Base-by-base conservation (phyloP, 2,888 invertebrate genomes). In the Nasonovia ribisnigri region DNA sequence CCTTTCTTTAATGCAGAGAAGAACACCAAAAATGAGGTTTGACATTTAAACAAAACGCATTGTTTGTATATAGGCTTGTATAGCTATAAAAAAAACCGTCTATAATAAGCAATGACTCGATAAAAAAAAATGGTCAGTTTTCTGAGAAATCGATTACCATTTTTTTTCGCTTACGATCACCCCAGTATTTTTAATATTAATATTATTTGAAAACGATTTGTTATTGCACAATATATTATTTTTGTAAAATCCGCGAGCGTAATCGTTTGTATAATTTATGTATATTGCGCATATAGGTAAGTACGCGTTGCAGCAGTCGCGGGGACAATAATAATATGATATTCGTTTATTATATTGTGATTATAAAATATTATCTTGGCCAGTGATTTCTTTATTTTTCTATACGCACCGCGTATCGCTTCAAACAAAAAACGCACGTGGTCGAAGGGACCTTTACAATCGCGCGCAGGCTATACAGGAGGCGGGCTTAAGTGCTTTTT, bases 401-500 rank as follows among this genome's bases (percentile, higher is more conserved):
- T 57, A n/a, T n/a, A 57, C 26, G 24, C 57, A 26, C 26, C 57
- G 6, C 26, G 57, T 26, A 26, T 8, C 2, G 57, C 26, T 26
- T 57, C 57, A 57, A 57, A 57, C 57, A 57, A 26, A 20, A 36
- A 36, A 77, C 5, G 16, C 16, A 77, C 84, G 84, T 84, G 84
- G 84, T 36, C 42, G 42, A 57, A 42, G 84, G 42, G 84, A 1
- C 43, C 10, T 84, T 84, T 84, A 84, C 26, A 84, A 84, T 13
- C 29, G 8, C 36, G 48, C 36, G 87, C 48, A 26, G 46, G 86
- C 86, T 86, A 29, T 16, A 36, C 3, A 48, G 48, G n/a, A 36
- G 88, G 88, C 54, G 92, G 36, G 43, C 36, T 92, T 92, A 92
- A 92, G 84, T 88, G 67, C 16, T 92, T 92, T 92, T 92, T 88